Percentiles rank a stretch among this genome's conserved stretches.
phyloP scores from a whole-genome alignment of 1,140 invertebrate species.

The Zaprionus kolodkinae region DNA sequence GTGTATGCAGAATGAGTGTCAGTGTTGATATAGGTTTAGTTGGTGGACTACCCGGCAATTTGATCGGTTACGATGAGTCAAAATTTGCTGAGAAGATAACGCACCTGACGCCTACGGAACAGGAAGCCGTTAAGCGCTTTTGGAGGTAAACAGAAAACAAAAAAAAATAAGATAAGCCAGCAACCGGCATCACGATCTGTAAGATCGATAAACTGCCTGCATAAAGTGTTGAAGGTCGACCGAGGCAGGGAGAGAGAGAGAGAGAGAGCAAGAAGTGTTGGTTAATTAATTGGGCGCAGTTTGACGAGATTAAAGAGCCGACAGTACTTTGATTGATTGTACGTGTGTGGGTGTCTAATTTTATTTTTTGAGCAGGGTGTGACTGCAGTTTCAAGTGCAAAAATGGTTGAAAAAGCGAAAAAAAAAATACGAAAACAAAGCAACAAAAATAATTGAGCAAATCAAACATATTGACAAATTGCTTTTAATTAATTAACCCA shows the following conservation, averaged over 20 bases:
- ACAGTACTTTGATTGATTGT: neutral
- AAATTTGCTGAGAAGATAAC: slow-evolving; percentile 76
- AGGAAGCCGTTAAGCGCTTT: slow-evolving; percentile 81
- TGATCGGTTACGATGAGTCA: slow-evolving; percentile 73
- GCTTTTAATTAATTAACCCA: slow-evolving; percentile 31
- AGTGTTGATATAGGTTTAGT: slow-evolving; percentile 6
- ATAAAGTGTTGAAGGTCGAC: slow-evolving; percentile 6
- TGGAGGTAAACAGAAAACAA: slow-evolving; percentile 71
- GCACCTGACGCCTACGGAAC: slow-evolving; percentile 77
- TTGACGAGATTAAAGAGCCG: slow-evolving; percentile 21
- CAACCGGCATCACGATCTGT: slow-evolving; percentile 17
- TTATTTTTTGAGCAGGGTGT: slow-evolving; percentile 8
- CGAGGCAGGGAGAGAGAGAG: neutral
- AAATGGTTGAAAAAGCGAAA: neutral
- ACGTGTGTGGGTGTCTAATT: slow-evolving; percentile 15
- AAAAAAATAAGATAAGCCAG: slow-evolving; percentile 36
- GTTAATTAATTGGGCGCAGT: slow-evolving; percentile 34
- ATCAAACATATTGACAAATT: slow-evolving; percentile 26
- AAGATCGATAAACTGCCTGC: slow-evolving; percentile 28
- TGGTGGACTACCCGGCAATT: slow-evolving; percentile 36
- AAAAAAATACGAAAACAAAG: neutral
- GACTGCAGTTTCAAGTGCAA: slow-evolving; percentile 18
- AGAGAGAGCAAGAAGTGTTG: slow-evolving; percentile 9
- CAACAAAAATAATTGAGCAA: slow-evolving; percentile 23
- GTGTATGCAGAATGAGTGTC: slow-evolving; percentile 58